Conservation (phyloP, 2,888 invertebrate species). For the Phymatocera aterrima region DNA sequence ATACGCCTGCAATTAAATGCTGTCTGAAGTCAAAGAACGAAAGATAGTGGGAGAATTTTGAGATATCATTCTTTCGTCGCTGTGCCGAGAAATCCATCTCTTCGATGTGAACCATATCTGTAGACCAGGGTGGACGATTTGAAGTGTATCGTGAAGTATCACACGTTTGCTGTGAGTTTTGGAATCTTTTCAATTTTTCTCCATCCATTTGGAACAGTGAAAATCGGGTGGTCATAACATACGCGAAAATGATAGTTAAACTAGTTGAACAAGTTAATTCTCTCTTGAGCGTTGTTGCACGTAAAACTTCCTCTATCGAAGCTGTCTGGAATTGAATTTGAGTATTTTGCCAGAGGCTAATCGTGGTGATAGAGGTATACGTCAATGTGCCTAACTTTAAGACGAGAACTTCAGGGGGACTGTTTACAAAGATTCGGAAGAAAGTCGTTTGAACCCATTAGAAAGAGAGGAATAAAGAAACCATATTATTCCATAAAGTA, state of each 20-base stretch:
- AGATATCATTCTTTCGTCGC: background rate
- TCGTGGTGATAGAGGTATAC: too few relatives aligned
- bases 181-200: background rate
- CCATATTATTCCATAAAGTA: too few relatives aligned
- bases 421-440: too few relatives aligned
- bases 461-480: too few relatives aligned
- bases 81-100: background rate
- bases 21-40: slow-evolving; percentile 16
- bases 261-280: too few relatives aligned
- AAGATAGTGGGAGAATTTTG: slow-evolving; percentile 6
- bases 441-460: too few relatives aligned
- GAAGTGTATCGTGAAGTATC: background rate
- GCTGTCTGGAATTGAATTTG: background rate
- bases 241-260: too few relatives aligned
- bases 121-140: background rate
- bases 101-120: background rate
- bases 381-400: too few relatives aligned
- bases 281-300: background rate
- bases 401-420: too few relatives aligned
- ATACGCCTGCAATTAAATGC: slow-evolving; percentile 23
- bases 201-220: background rate
- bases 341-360: too few relatives aligned
- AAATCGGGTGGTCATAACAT: too few relatives aligned
- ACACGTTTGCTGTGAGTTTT: slow-evolving; percentile 33
- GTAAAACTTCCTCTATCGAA: too few relatives aligned